Conservation (phyloP, 2,888 invertebrate genomes). For the Eilema depressum region DNA sequence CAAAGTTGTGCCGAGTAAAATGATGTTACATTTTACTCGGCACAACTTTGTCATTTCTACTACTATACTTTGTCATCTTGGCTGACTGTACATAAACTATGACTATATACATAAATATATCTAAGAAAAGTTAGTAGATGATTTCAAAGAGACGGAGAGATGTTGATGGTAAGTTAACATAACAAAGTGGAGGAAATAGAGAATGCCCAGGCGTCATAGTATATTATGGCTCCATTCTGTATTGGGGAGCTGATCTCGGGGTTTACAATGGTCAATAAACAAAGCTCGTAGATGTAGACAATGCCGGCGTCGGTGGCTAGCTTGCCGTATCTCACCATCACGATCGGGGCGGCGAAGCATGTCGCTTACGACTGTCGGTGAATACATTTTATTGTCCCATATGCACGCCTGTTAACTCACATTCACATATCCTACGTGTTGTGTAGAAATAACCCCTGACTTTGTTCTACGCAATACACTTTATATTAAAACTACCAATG, state of each 20-base stretch:
- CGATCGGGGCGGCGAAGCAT: constrained; percentile 73
- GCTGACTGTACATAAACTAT: background rate
- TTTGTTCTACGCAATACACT: constrained; percentile 19
- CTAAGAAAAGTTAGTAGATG: background rate
- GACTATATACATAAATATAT: background rate
- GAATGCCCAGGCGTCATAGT: constrained; percentile 56
- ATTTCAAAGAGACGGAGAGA: background rate
- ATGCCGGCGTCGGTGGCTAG: constrained; percentile 71
- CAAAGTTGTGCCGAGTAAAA: too few relatives aligned
- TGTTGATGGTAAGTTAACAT: constrained; percentile 8
- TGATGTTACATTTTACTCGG: too few relatives aligned
- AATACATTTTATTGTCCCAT: constrained; percentile 77
- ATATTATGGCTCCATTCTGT: constrained; percentile 75
- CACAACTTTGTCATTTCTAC: too few relatives aligned
- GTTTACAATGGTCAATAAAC: constrained; percentile 82
- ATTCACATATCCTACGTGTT: constrained; percentile 41
- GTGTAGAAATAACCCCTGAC: constrained; percentile 34
- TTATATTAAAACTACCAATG: background rate
- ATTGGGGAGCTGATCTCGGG: constrained; percentile 71
- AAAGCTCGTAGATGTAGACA: constrained; percentile 77
- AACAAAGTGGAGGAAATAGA: constrained; percentile 25
- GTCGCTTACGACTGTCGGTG: constrained; percentile 77
- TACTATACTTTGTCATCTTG: too few relatives aligned
- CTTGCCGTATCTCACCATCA: constrained; percentile 74
- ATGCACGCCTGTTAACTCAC: constrained; percentile 68